Evolutionary conservation across 37 sponge, comb jelly and placozoan species (phyloP).

Genomic region (Petrosia ficiformis): DNA sequence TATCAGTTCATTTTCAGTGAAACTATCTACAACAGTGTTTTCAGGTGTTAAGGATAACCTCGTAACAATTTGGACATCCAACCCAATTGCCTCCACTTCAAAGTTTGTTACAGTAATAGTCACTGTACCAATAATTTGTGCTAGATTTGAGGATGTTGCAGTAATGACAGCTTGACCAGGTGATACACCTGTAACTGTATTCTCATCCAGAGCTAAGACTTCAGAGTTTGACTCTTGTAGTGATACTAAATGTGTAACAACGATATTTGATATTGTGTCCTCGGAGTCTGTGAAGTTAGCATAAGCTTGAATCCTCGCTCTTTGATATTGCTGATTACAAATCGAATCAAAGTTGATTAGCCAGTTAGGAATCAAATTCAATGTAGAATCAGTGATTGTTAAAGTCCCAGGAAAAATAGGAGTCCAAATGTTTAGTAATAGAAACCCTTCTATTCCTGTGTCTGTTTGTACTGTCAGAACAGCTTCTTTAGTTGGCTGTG

Average conservation of each 20-base stretch:
- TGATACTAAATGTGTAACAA: constrained; percentile 21
- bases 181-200: constrained; percentile 20
- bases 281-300: constrained; percentile 54
- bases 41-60: background rate
- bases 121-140: background rate
- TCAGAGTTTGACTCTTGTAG: constrained; percentile 14
- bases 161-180: constrained; percentile 34
- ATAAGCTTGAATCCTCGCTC: constrained; percentile 16
- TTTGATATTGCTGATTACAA: constrained; percentile 44
- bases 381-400: background rate
- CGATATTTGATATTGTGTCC: constrained; percentile 9
- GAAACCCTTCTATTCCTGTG: background rate
- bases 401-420: constrained; percentile 24
- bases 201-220: constrained; percentile 22
- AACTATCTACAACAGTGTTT: background rate
- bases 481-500: background rate
- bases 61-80: constrained; percentile 50
- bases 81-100: constrained; percentile 25
- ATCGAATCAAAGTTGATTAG: background rate
- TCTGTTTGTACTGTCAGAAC: constrained; percentile 14
- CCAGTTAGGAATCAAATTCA: constrained; percentile 34
- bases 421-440: constrained; percentile 54
- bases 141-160: background rate
- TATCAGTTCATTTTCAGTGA: background rate
- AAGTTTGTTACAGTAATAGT: constrained; percentile 19